These are phyloP conservation scores for Stegastes partitus DNA, from an alignment of 2,113 vertebrate genomes.

Conservation along the genomic window DNA sequence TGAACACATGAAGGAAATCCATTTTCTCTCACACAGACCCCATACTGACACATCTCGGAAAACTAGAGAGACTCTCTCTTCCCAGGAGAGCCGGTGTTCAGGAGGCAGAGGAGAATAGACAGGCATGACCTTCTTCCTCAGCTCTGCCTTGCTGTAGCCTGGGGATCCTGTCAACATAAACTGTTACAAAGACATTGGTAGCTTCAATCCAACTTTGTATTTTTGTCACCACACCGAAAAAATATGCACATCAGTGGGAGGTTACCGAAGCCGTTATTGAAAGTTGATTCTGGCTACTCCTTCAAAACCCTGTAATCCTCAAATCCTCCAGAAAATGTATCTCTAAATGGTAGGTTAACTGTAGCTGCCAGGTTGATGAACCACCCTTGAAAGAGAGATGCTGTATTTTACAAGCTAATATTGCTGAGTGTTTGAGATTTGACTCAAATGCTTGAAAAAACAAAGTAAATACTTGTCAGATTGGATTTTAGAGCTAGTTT, in stretches of 20 bases:
- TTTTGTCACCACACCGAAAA: slow-evolving; percentile 34
- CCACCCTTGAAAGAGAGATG: slow-evolving; percentile 4
- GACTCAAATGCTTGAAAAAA: slow-evolving; percentile 18
- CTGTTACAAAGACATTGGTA: slow-evolving; percentile 39
- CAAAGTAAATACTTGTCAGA: slow-evolving; percentile 19
- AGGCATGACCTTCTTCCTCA: slow-evolving; percentile 57
- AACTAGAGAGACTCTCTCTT: slow-evolving; percentile 45
- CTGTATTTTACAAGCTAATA: background rate
- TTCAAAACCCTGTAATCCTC: slow-evolving; percentile 24
- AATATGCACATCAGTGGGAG: slow-evolving; percentile 28
- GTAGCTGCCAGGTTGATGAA: slow-evolving; percentile 26
- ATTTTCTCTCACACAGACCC: slow-evolving; percentile 43
- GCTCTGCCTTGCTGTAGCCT: slow-evolving; percentile 31
- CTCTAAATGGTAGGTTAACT: background rate
- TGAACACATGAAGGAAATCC: slow-evolving; percentile 63
- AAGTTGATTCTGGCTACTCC: slow-evolving; percentile 3
- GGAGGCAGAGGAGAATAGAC: slow-evolving; percentile 40
- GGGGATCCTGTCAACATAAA: slow-evolving; percentile 61
- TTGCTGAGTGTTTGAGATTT: slow-evolving; percentile 2
- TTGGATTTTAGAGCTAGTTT: slow-evolving; percentile 19
- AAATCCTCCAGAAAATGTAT: slow-evolving; percentile 6
- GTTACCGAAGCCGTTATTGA: background rate
- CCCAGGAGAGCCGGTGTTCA: slow-evolving; percentile 43
- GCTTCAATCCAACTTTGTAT: slow-evolving; percentile 42
- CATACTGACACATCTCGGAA: slow-evolving; percentile 45